These are phyloP conservation scores for Euura saliciscinereae DNA, from an alignment of 1,140 invertebrate species.

Conservation along the genomic window DNA sequence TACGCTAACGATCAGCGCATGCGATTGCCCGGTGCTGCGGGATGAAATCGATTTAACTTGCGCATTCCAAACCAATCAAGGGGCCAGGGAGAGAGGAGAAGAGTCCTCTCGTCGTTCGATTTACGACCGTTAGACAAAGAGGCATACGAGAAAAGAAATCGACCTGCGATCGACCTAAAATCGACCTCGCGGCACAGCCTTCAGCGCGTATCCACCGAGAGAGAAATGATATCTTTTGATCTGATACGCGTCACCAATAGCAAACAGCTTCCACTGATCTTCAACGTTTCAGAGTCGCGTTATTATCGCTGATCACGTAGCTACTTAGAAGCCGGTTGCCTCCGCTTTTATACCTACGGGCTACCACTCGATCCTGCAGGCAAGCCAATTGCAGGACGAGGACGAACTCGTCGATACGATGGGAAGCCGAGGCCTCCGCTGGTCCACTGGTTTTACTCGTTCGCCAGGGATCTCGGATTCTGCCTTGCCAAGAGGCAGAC, in stretches of 20 bases:
- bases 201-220: neutral
- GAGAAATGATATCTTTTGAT: constrained; percentile 3
- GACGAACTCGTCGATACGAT: neutral
- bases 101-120: neutral
- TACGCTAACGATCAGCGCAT: neutral
- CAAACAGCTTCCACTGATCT: constrained; percentile 23
- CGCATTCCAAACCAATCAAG: neutral
- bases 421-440: neutral
- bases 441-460: constrained; percentile 30
- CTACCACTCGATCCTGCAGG: neutral
- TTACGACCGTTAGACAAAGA: constrained; percentile 5
- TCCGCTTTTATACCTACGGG: constrained; percentile 27
- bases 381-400: neutral
- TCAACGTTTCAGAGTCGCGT: constrained; percentile 43
- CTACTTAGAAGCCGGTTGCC: constrained; percentile 53
- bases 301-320: constrained; percentile 60
- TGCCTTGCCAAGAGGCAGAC: constrained; percentile 38
- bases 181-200: neutral
- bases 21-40: neutral
- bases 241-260: constrained; percentile 2
- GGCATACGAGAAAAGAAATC: neutral
- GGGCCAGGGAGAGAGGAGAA: neutral
- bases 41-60: constrained; percentile 5
- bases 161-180: neutral
- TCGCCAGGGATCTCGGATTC: constrained; percentile 38